Conservation (phyloP, 2,888 invertebrate species). For the Lissocephala sabroskyi region DNA sequence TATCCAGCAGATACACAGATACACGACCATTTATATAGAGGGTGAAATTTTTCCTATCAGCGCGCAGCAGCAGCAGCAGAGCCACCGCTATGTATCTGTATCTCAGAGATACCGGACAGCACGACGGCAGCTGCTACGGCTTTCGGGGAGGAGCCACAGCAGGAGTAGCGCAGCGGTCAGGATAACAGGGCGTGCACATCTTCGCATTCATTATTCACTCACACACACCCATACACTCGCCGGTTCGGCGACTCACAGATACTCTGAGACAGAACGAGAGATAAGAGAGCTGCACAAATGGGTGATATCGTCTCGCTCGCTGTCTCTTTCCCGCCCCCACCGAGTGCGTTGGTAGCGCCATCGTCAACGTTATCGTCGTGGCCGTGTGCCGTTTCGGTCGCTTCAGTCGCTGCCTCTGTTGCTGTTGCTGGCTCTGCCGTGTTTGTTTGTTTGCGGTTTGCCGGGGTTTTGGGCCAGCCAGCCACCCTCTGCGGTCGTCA, state of each 20-base stretch:
- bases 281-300: conserved; percentile 20
- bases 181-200: conserved; percentile 71
- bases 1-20: conserved; percentile 7
- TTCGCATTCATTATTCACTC: conserved; percentile 65
- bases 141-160: conserved; percentile 46
- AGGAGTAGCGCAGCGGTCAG: conserved; percentile 23
- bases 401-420: conserved; percentile 8
- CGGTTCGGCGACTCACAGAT: conserved; percentile 18
- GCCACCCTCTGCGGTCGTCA: conserved; percentile 29
- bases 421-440: conserved; percentile 17
- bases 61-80: conserved; percentile 24
- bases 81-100: conserved; percentile 23
- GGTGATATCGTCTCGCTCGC: conserved; percentile 22
- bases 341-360: too few species aligned
- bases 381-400: background rate
- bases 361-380: too few species aligned
- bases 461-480: conserved; percentile 2
- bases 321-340: conserved; percentile 1
- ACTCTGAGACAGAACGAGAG: conserved; percentile 15
- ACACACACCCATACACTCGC: conserved; percentile 21
- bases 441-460: conserved; percentile 39
- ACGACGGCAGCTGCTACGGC: conserved; percentile 7
- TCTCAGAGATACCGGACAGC: conserved; percentile 51
- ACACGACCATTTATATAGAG: conserved; percentile 8
- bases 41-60: conserved; percentile 33